phyloP scores from a whole-genome alignment of 2,888 invertebrate species.

The Ganaspis brasiliensis region DNA sequence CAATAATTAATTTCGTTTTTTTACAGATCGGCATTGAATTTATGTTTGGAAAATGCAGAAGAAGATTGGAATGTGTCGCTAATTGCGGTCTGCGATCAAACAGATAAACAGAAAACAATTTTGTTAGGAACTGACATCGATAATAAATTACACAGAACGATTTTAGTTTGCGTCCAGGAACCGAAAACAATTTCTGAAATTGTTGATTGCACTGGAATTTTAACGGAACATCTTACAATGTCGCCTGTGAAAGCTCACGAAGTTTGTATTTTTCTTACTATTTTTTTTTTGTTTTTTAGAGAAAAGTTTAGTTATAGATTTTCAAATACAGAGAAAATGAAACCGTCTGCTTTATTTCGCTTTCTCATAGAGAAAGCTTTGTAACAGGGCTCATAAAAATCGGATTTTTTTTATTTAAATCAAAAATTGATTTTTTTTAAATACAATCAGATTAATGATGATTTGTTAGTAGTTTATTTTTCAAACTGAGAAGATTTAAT shows the following conservation, averaged over 20 bases:
- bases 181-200: constrained; percentile 48
- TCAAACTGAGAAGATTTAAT: no score
- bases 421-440: no score
- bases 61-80: constrained; percentile 44
- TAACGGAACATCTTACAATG: constrained; percentile 19
- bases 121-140: constrained; percentile 52
- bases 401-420: no score
- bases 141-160: constrained; percentile 42
- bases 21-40: constrained; percentile 32
- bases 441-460: no score
- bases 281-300: no score
- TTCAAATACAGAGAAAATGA: no score
- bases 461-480: no score
- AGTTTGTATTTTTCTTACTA: constrained; percentile 33
- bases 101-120: constrained; percentile 44
- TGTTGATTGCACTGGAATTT: constrained; percentile 26
- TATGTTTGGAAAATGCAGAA: constrained; percentile 17
- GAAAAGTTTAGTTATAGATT: no score
- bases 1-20: not conserved
- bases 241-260: constrained; percentile 23
- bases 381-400: no score
- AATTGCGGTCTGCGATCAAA: constrained; percentile 52
- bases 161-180: constrained; percentile 46
- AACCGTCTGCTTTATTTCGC: no score
- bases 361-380: no score